Evolutionary conservation across 2,113 vertebrate species (phyloP), one percentile per base, ranked within the genome.

Genomic region (Sebastes fasciatus): DNA sequence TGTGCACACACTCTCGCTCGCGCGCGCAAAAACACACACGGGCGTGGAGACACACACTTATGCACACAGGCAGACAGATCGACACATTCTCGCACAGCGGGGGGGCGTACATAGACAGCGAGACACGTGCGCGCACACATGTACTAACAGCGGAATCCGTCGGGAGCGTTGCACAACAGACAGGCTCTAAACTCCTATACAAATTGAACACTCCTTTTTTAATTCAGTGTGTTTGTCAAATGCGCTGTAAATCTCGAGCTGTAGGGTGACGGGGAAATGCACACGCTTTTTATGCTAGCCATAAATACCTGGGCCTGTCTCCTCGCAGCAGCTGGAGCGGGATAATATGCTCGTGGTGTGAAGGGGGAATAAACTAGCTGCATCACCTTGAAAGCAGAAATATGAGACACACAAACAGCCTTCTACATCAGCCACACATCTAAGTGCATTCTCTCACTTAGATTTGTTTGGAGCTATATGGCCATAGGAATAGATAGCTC

Each of bases 141-240:
- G 79, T 87, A 79, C 88, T 69, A 87, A 86, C 83, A 80, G 89
- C 78, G 65, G 70, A 89, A 83, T 87, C 89, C 62, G 19, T 49
- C n/a, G 86, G 92, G 91, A 93, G 86, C 84, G 72, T 34, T 26
- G 72, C 89, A 88, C 80, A 88, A 82, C 92, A 91, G 91, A 86
- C 90, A 91, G 83, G 73, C 86, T 90, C 89, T 93, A 93, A 93
- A 94, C 91, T 90, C 93, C 84, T 84, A 89, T 91, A 93, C 91
- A 94, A 94, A 95, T 87, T 90, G 88, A 91, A 84, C 88, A 66
- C 83, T 81, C 73, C 40, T 76, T 65, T 83, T 89, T 77, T 57
- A 48, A 89, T 92, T 91, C 72, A 79, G 82, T 65, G 73, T 84
- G 86, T 94, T 90, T 92, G 91, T 92, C 91, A 91, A 85, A 89